A percentile compares a stretch with the other conserved stretches of the same genome.
Evolutionary conservation across 2,888 invertebrate genomes (phyloP).

Genomic region (Gibbula magus): DNA sequence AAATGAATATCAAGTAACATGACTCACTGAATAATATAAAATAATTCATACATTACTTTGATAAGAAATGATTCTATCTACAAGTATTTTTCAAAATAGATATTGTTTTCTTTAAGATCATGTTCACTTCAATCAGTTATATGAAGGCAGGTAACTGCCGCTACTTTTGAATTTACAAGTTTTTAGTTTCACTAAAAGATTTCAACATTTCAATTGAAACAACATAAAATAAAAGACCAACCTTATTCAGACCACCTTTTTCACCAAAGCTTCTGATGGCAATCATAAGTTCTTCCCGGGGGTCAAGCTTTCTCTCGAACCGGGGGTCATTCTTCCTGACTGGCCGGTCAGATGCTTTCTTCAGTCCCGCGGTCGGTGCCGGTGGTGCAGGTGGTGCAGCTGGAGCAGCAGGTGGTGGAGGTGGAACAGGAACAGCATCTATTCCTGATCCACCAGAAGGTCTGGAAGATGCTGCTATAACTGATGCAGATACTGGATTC

Average conservation of each 20-base stretch:
- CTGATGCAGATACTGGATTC: constrained; percentile 23
- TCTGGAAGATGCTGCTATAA: constrained; percentile 20
- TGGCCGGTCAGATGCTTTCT: not conserved
- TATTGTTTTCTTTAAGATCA: too few species aligned
- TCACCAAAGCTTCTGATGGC: constrained; percentile 84
- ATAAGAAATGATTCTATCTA: too few species aligned
- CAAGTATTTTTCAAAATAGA: too few species aligned
- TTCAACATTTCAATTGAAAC: not conserved
- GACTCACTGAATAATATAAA: too few species aligned
- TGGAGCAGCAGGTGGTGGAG: constrained; percentile 24
- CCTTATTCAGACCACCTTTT: constrained; percentile 63
- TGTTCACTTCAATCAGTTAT: too few species aligned
- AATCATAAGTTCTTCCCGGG: constrained; percentile 82
- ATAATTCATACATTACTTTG: too few species aligned
- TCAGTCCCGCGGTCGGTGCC: not conserved
- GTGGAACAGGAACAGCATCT: constrained; percentile 25
- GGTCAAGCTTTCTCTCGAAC: constrained; percentile 76
- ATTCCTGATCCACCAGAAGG: not conserved
- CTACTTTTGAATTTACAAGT: too few species aligned
- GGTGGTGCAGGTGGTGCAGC: constrained; percentile 25
- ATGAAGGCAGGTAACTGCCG: too few species aligned
- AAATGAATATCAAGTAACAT: not conserved
- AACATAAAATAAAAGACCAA: constrained; percentile 41
- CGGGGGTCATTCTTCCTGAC: constrained; percentile 16
- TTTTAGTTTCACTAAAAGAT: too few species aligned